phyloP scores from a whole-genome alignment of 2,888 invertebrate species.

The Morpho deidamia region DNA sequence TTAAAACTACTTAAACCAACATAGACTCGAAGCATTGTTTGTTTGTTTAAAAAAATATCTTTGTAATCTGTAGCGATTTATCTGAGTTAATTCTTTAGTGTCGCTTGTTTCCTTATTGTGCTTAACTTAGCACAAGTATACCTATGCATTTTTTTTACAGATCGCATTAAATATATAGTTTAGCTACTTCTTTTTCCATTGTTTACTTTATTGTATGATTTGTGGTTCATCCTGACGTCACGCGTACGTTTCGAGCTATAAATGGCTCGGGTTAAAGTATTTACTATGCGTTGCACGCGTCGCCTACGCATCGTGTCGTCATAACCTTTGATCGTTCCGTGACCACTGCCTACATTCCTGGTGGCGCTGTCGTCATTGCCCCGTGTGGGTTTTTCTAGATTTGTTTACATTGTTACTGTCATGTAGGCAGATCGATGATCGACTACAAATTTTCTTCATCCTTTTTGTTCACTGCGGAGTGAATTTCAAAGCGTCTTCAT shows the following conservation, averaged over 20 bases:
- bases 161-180: no score
- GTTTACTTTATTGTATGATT: conserved; percentile 30
- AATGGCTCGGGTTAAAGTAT: conserved; percentile 41
- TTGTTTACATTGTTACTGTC: conserved; percentile 29
- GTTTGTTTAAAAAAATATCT: no score
- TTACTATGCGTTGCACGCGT: conserved; percentile 52
- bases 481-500: background rate
- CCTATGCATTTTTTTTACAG: background rate
- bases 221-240: conserved; percentile 49
- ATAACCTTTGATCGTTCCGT: conserved; percentile 23
- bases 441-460: conserved; percentile 9
- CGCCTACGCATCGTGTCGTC: conserved; percentile 43
- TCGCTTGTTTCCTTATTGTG: no score
- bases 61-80: no score
- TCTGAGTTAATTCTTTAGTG: no score
- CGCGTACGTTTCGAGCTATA: conserved; percentile 44
- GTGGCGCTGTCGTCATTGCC: conserved; percentile 30
- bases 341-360: conserved; percentile 16
- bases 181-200: conserved; percentile 39
- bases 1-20: no score
- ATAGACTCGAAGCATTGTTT: no score
- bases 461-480: background rate
- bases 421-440: conserved; percentile 7
- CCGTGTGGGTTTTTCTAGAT: conserved; percentile 44
- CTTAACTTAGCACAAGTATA: no score